These are phyloP conservation scores for Acanthosoma haemorrhoidale DNA, from an alignment of 2,888 invertebrate species.

Conservation along the genomic window DNA sequence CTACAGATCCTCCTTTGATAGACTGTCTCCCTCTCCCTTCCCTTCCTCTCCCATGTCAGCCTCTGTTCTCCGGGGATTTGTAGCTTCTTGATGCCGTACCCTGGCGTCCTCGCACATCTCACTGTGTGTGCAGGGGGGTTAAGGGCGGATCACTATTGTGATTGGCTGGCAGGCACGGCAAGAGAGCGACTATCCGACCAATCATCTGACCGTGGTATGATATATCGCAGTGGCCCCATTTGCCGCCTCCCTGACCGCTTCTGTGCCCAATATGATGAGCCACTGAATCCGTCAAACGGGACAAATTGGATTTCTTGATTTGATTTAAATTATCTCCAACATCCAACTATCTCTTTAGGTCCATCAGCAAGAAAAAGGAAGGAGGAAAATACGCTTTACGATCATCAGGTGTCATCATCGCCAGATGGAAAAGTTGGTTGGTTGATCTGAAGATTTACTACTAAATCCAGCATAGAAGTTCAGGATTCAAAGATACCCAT, in stretches of 20 bases:
- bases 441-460: no score
- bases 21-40: conserved; percentile 30
- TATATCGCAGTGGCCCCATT: background rate
- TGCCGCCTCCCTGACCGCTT: background rate
- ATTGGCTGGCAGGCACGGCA: background rate
- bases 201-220: background rate
- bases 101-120: background rate
- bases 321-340: background rate
- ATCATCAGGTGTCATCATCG: no score
- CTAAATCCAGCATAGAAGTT: no score
- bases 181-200: background rate
- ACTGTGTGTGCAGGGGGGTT: background rate
- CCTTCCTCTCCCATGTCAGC: background rate
- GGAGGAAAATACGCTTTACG: no score
- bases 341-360: background rate
- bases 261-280: background rate
- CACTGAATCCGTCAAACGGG: background rate
- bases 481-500: no score
- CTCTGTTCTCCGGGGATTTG: conserved; percentile 2
- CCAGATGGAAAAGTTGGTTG: no score
- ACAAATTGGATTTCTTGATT: background rate
- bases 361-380: no score
- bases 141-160: background rate
- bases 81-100: background rate
- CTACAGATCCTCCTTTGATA: conserved; percentile 39